These are phyloP conservation scores for Oreochromis aureus DNA, from an alignment of 2,113 vertebrate genomes.

Conservation along the genomic window DNA sequence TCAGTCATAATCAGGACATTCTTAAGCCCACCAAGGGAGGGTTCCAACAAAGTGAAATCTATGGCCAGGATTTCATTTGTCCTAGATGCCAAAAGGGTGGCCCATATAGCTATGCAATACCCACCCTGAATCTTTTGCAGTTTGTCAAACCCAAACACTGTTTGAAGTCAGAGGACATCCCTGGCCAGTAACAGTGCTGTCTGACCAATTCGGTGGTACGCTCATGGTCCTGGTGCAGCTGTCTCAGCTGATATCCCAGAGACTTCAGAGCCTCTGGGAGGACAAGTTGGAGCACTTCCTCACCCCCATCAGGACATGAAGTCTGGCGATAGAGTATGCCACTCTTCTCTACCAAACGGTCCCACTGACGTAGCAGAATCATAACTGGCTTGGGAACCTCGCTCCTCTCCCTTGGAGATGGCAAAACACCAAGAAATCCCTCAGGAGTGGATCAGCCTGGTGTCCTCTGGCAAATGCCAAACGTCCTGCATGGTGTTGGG, in stretches of 20 bases:
- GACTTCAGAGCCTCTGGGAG: background rate
- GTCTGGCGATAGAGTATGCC: accelerated
- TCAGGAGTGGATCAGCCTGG: background rate
- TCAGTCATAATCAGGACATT: background rate
- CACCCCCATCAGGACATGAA: accelerated
- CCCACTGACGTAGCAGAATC: background rate
- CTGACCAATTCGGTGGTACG: accelerated
- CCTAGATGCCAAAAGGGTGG: background rate
- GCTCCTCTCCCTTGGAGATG: background rate
- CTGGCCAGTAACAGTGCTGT: background rate
- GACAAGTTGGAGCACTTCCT: background rate
- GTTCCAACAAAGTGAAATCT: background rate
- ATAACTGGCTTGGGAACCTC: background rate
- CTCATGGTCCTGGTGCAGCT: background rate
- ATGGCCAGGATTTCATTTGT: background rate
- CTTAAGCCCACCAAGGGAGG: background rate
- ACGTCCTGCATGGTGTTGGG: background rate
- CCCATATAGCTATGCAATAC: accelerated
- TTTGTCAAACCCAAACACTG: accelerated
- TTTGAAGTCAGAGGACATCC: background rate
- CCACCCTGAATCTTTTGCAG: background rate
- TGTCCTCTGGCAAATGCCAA: background rate
- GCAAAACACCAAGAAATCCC: background rate
- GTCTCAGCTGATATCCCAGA: background rate
- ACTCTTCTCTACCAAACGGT: background rate